phyloP scores from a whole-genome alignment of 2,797 vertebrate species.

The Myripristis jacobus region DNA sequence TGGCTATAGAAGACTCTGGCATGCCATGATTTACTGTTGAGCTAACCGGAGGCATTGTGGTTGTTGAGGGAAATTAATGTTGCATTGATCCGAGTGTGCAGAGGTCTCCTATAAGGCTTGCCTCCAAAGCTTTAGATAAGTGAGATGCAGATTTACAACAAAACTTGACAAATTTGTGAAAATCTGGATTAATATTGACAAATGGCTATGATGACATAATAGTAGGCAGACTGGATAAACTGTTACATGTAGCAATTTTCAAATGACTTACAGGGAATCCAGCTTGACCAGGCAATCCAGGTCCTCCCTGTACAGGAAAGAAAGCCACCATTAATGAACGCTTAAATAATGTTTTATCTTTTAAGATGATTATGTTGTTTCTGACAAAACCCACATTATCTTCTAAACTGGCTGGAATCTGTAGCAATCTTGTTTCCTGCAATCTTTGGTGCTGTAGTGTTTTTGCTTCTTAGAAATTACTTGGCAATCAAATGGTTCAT shows the following conservation, averaged over 20 bases:
- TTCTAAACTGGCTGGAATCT: neutral
- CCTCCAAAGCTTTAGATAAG: neutral
- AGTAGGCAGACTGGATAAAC: neutral
- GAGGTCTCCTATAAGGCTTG: too few relatives aligned
- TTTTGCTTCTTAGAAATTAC: too few relatives aligned
- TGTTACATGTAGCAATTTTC: neutral
- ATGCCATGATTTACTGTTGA: neutral
- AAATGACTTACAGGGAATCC: slow-evolving; percentile 90
- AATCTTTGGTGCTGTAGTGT: too few relatives aligned
- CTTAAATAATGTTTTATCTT: neutral
- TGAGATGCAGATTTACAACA: neutral
- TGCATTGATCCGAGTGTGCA: too few relatives aligned
- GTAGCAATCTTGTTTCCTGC: too few relatives aligned
- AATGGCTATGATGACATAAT: neutral
- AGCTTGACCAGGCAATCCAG: slow-evolving; percentile 85
- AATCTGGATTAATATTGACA: neutral
- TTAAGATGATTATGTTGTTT: neutral
- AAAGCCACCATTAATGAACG: neutral
- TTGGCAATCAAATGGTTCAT: too few relatives aligned
- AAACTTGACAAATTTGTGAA: neutral
- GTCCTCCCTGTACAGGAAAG: slow-evolving; percentile 72
- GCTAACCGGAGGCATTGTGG: neutral
- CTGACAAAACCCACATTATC: neutral
- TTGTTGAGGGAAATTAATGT: neutral
- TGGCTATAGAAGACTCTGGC: too few relatives aligned